Conservation (phyloP, 2,113 vertebrate species). For the Forbesichthys agassizii region DNA sequence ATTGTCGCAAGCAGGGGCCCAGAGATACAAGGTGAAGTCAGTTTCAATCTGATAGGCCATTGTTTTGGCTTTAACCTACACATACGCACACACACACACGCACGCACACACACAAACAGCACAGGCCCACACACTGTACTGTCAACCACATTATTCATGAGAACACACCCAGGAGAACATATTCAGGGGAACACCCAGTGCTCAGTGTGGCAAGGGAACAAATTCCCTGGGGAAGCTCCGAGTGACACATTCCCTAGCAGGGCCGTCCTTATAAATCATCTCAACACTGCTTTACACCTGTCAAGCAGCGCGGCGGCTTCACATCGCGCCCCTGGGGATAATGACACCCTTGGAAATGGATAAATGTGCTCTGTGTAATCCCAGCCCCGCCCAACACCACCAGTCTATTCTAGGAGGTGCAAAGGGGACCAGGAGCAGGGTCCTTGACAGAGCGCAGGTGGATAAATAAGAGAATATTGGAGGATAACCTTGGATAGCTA, state of each 20-base stretch:
- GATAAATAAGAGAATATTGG: constrained; percentile 46
- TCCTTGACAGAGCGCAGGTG: constrained; percentile 46
- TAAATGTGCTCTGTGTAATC: constrained; percentile 71
- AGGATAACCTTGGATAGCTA: constrained; percentile 20
- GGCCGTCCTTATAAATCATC: constrained; percentile 74
- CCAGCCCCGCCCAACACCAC: constrained; percentile 32
- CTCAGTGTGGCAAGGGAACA: constrained; percentile 30
- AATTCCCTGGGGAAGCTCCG: constrained; percentile 58
- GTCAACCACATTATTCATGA: too few relatives aligned
- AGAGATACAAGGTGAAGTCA: too few relatives aligned
- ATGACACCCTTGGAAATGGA: constrained; percentile 75
- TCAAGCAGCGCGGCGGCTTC: constrained; percentile 58
- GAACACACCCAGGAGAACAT: too few relatives aligned
- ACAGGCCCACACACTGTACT: too few relatives aligned
- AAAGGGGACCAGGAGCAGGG: constrained; percentile 29
- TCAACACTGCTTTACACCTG: constrained; percentile 72
- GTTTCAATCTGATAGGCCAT: too few relatives aligned
- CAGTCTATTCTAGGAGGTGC: constrained; percentile 66
- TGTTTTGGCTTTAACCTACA: too few relatives aligned
- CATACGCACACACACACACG: too few relatives aligned
- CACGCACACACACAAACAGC: too few relatives aligned
- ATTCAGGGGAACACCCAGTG: constrained; percentile 5
- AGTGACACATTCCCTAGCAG: constrained; percentile 48
- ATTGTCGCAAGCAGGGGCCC: too few relatives aligned
- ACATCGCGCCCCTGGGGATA: constrained; percentile 60